A percentile compares a stretch with the other conserved stretches of the same genome.
phyloP scores from a whole-genome alignment of 2,888 invertebrate species.

The Calliphora vomitoria region DNA sequence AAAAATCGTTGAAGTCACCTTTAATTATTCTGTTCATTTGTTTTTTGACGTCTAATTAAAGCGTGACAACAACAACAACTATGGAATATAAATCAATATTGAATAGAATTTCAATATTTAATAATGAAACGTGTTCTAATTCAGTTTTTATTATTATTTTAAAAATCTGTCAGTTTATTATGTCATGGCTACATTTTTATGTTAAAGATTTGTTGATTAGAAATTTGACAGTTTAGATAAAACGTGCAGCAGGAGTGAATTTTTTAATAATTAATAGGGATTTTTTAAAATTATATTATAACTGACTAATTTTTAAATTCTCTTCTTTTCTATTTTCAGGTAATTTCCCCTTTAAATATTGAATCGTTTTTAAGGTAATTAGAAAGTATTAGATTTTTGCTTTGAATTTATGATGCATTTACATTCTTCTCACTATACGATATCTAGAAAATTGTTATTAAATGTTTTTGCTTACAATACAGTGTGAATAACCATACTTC shows the following conservation, averaged over 20 bases:
- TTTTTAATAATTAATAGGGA: too few species aligned
- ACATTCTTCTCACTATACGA: too few species aligned
- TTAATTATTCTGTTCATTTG: constrained; percentile 52
- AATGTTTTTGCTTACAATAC: too few species aligned
- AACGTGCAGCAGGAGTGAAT: neutral
- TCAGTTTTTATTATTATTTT: neutral
- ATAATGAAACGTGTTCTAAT: constrained; percentile 12
- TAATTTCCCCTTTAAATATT: constrained; percentile 8
- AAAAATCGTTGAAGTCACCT: constrained; percentile 7
- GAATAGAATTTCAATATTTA: neutral
- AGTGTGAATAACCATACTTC: too few species aligned
- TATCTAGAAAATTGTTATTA: too few species aligned
- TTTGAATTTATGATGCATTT: too few species aligned
- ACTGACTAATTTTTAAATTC: neutral
- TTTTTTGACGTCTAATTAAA: constrained; percentile 33
- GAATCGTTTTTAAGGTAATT: constrained; percentile 7
- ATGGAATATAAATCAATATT: too few species aligned
- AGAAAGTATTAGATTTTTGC: neutral
- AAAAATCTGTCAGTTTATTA: neutral
- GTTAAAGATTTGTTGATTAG: neutral
- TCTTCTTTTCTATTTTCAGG: constrained; percentile 29
- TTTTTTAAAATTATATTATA: neutral
- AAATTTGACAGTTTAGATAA: neutral
- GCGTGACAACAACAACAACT: neutral
- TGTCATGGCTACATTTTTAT: neutral